Conservation (phyloP, 2,797 vertebrate genomes). For the Mormyrus proboscirostris region DNA sequence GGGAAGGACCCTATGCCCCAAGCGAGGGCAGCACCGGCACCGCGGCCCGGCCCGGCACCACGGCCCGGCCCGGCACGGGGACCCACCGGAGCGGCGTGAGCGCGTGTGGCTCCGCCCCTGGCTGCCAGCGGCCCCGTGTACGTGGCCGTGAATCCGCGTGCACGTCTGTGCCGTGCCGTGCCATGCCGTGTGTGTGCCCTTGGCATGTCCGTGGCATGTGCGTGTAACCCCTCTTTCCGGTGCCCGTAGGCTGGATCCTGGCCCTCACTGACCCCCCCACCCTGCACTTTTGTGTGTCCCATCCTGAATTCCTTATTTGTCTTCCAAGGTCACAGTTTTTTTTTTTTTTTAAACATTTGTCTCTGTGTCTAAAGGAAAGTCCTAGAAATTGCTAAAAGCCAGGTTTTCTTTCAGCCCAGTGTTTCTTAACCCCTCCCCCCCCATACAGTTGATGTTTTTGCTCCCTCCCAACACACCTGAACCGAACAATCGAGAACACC, state of each 20-base stretch:
- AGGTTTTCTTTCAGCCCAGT: not conserved
- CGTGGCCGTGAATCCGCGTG: not conserved
- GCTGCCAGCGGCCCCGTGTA: constrained; percentile 17
- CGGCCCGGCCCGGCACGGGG: constrained; percentile 41
- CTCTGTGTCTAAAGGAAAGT: not conserved
- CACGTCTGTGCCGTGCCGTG: not conserved
- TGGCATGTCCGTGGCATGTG: not conserved
- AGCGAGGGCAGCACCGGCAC: constrained; percentile 62
- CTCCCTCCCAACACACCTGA: not conserved
- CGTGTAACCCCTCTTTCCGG: not conserved
- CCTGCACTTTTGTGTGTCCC: not conserved
- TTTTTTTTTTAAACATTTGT: not conserved
- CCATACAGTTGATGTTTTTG: not conserved
- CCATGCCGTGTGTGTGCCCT: not conserved
- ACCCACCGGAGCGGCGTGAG: not conserved
- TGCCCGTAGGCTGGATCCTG: not conserved
- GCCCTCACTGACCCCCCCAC: not conserved
- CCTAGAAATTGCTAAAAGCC: not conserved
- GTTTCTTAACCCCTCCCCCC: not conserved
- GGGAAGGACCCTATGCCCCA: constrained; percentile 57
- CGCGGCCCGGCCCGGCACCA: constrained; percentile 41
- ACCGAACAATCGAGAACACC: not conserved
- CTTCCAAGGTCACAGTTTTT: not conserved
- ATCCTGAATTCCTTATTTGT: not conserved
- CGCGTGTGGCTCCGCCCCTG: no score